Percentiles rank a stretch among this genome's conserved stretches.
Evolutionary conservation across 2,888 invertebrate genomes (phyloP).

Genomic region (Drosophila monieri): DNA sequence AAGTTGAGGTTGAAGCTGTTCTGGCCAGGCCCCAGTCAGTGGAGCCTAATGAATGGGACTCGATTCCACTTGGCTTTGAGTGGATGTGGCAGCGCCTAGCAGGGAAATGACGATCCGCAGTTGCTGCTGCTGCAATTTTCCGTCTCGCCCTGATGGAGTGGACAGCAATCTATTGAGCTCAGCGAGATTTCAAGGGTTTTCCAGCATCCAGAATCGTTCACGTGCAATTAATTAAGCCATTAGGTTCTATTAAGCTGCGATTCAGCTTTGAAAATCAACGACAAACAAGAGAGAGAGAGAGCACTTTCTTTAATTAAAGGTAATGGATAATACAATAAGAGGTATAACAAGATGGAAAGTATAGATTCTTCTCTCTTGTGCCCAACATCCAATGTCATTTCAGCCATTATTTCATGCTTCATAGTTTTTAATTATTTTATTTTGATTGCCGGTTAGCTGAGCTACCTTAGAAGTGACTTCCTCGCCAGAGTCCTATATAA

Average conservation of each 20-base stretch:
- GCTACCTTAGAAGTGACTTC: constrained; percentile 31
- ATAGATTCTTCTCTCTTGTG: background rate
- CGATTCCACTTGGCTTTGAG: constrained; percentile 40
- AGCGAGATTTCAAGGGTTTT: constrained; percentile 30
- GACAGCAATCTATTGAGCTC: constrained; percentile 43
- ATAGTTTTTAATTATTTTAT: constrained; percentile 50
- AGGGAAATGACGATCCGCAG: constrained; percentile 49
- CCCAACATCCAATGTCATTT: constrained; percentile 9
- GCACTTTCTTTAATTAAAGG: background rate
- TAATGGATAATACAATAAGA: background rate
- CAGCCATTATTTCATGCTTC: constrained; percentile 27
- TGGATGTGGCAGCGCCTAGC: constrained; percentile 60
- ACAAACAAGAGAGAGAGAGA: background rate
- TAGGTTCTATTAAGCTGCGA: constrained; percentile 23
- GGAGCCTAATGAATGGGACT: constrained; percentile 64
- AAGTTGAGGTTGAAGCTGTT: constrained; percentile 4
- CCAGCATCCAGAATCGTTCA: constrained; percentile 14
- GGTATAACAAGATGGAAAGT: too few relatives aligned
- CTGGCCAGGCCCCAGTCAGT: constrained; percentile 41
- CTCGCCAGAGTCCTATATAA: constrained; percentile 50
- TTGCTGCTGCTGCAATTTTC: constrained; percentile 12
- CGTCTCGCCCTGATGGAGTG: constrained; percentile 69
- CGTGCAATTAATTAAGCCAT: constrained; percentile 51
- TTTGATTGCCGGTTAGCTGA: constrained; percentile 58
- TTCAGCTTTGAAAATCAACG: background rate